Base-by-base conservation (phyloP, 1,140 invertebrate genomes). In the Euglossa dilemma region DNA sequence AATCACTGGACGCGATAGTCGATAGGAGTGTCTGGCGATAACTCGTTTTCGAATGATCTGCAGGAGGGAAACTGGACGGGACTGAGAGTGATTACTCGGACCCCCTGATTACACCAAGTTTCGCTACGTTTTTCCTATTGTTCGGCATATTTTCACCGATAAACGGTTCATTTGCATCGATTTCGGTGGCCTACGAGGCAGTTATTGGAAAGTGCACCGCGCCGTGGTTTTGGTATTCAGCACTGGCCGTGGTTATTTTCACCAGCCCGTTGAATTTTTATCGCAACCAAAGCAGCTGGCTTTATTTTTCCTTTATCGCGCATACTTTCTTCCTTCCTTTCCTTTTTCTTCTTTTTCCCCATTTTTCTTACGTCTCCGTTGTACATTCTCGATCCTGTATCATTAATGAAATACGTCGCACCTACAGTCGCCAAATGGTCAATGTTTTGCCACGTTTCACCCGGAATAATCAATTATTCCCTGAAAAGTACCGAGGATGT, bases 91-190 rank as follows among this genome's bases (percentile, higher is more conserved):
- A 75, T 81, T 81, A 67, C 47, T 5, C 3, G 6, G n/a, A 36
- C 11, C 50, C 8, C 23, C n/a, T n/a, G 7, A 52, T 45, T n/a
- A 12, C 16, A 23, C 18, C 54, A 25, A 23, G 4, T 56, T 67
- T 25, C 52, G 50, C 69, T 16, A 25, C 56, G 54, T 25, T n/a
- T 36, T 20, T 6, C 8, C 54, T 20, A 70, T 83, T 83, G 80
- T 83, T 83, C 47, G 74, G 14, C 28, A n/a, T 47, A 78, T 78
- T 77, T 84, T 72, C 45, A 56, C 61, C 67, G 50, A 80, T 84
- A 84, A 84, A 79, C 69, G 82, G 66, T 84, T 72, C 82, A 57
- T 84, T 84, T 54, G 57, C 82, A 80, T 84, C 69, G 76, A 79
- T 83, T 79, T 72, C 75, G 75, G 50, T 47, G 54, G 47, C 25